phyloP scores from a whole-genome alignment of 35 echinoderm and acorn worm species.

The Amphiura filiformis region DNA sequence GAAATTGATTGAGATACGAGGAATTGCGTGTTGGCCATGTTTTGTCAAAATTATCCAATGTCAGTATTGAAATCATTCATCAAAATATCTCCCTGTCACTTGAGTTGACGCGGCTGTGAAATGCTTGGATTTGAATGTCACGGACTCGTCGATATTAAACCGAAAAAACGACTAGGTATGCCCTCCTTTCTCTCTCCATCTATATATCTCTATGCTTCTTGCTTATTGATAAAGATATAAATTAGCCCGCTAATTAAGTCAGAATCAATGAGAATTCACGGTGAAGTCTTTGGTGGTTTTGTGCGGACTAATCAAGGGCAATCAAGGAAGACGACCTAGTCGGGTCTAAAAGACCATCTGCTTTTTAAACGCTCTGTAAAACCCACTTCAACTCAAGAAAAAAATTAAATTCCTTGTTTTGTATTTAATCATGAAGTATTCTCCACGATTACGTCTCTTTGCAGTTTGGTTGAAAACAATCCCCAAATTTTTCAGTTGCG shows the following conservation, averaged over 20 bases:
- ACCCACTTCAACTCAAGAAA: neutral
- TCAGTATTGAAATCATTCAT: conserved; percentile 1
- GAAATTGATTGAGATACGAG: conserved; percentile 7
- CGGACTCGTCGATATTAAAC: neutral
- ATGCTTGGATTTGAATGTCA: neutral
- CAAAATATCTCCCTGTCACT: neutral
- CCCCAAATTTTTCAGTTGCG: neutral
- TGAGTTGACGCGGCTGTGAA: neutral
- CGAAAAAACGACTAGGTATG: neutral
- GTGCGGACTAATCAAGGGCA: neutral
- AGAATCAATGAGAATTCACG: neutral
- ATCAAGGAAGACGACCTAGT: neutral
- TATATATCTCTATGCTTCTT: neutral
- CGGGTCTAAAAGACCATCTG: neutral
- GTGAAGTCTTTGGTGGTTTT: neutral
- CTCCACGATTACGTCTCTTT: neutral
- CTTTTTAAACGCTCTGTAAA: neutral
- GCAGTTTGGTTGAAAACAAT: neutral
- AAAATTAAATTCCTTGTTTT: conserved; percentile 1
- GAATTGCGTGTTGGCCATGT: neutral
- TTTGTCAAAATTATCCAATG: conserved; percentile 12
- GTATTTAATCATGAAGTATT: neutral
- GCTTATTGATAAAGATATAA: neutral
- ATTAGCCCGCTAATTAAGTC: neutral
- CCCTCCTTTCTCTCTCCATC: neutral